Percentiles rank a stretch among this genome's conserved stretches.
Conservation (phyloP, 1,140 invertebrate species). For the Schlechtendalia chinensis region DNA sequence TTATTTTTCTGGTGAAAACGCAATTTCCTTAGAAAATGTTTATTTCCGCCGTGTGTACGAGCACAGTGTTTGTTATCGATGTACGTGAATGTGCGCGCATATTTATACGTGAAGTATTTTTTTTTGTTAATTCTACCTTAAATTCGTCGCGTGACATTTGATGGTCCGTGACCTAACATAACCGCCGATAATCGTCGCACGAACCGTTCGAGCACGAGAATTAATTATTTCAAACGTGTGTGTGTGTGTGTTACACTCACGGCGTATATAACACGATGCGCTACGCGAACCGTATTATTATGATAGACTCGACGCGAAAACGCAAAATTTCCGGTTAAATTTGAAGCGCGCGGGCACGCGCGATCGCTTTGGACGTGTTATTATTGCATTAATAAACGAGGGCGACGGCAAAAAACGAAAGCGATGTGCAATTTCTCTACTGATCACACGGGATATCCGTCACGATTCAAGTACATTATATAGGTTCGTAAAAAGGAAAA, state of each 20-base stretch:
- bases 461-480: background rate
- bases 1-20: no score
- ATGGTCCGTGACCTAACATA: conserved; percentile 4
- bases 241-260: no score
- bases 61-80: no score
- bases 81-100: no score
- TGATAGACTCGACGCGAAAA: background rate
- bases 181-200: conserved; percentile 2
- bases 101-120: background rate
- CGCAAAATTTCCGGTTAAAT: conserved; percentile 7
- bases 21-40: no score
- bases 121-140: background rate
- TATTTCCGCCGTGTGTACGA: no score
- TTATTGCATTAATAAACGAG: conserved; percentile 1
- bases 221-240: background rate
- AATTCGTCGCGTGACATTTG: background rate
- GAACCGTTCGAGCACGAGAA: conserved; percentile 8
- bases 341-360: background rate
- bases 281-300: no score
- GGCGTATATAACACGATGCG: no score
- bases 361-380: background rate
- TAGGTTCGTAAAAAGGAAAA: no score
- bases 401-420: conserved; percentile 21
- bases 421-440: conserved; percentile 17
- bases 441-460: conserved; percentile 18